phyloP scores from a whole-genome alignment of 2,797 vertebrate species.

The Sebastes jordani region DNA sequence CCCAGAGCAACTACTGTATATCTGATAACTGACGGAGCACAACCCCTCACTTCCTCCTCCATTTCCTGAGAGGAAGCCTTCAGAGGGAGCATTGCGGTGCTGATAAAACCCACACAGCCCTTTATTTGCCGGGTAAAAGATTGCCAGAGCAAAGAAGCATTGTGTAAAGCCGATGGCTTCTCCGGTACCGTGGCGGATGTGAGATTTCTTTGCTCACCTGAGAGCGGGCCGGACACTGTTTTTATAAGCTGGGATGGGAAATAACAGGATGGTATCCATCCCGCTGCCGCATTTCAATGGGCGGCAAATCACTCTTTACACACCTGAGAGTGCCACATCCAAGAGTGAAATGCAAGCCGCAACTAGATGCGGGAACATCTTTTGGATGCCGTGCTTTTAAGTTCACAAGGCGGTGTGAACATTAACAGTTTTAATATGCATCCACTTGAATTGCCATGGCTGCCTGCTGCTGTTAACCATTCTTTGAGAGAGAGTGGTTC shows the following conservation, averaged over 20 bases:
- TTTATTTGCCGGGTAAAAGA: constrained; percentile 77
- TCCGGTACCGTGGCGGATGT: constrained; percentile 29
- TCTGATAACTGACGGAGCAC: constrained; percentile 76
- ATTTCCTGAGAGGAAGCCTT: constrained; percentile 80
- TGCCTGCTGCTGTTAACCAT: constrained; percentile 29
- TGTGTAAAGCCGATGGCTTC: constrained; percentile 51
- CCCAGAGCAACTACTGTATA: constrained; percentile 74
- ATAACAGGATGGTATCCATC: constrained; percentile 30
- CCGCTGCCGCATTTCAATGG: constrained; percentile 11
- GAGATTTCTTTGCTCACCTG: constrained; percentile 36
- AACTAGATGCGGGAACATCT: constrained; percentile 11
- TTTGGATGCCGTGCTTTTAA: constrained; percentile 14
- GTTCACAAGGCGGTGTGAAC: constrained; percentile 8
- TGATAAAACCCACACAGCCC: constrained; percentile 74
- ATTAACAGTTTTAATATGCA: constrained; percentile 53
- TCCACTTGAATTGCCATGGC: constrained; percentile 39
- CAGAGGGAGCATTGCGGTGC: constrained; percentile 49
- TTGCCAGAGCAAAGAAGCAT: constrained; percentile 58
- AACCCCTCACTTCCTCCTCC: constrained; percentile 72
- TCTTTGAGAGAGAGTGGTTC: constrained; percentile 20
- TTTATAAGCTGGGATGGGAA: constrained; percentile 25
- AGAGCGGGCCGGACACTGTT: constrained; percentile 16
- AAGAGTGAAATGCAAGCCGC: constrained; percentile 11
- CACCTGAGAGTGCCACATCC: background rate
- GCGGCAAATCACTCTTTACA: constrained; percentile 3